These are phyloP conservation scores for Pachycephus smyrnensis DNA, from an alignment of 2,888 invertebrate species.

Conservation along the genomic window DNA sequence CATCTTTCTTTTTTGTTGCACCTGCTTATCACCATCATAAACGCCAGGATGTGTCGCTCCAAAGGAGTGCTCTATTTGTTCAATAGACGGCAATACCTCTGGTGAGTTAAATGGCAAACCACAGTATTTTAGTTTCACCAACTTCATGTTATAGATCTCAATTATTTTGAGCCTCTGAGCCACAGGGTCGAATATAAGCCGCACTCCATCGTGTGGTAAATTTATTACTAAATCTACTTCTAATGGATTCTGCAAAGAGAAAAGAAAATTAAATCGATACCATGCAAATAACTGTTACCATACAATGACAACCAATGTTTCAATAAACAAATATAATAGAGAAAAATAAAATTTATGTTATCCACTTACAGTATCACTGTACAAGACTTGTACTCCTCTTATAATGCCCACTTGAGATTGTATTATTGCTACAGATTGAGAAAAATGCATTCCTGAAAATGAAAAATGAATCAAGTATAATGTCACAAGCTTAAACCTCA, in stretches of 20 bases:
- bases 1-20: constrained; percentile 23
- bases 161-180: constrained; percentile 96
- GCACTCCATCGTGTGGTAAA: constrained; percentile 95
- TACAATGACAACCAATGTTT: not conserved
- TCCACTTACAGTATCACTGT: constrained; percentile 88
- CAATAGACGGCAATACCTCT: constrained; percentile 94
- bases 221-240: constrained; percentile 96
- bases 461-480: constrained; percentile 14
- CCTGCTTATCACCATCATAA: constrained; percentile 94
- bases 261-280: constrained; percentile 13
- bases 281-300: constrained; percentile 1
- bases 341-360: constrained; percentile 4
- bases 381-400: constrained; percentile 95
- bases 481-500: not conserved
- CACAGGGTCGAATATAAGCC: constrained; percentile 95
- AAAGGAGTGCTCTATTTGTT: constrained; percentile 98
- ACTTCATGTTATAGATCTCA: constrained; percentile 97
- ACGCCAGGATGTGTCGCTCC: constrained; percentile 99
- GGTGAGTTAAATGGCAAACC: constrained; percentile 91
- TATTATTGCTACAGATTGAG: constrained; percentile 95
- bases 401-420: constrained; percentile 96
- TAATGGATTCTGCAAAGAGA: constrained; percentile 86
- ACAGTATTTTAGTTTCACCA: constrained; percentile 96
- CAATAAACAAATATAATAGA: constrained; percentile 1
- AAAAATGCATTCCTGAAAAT: constrained; percentile 95